Evolutionary conservation across 2,888 invertebrate genomes (phyloP), one percentile per base, ranked within the genome.

Genomic region (Andrena flavipes): DNA sequence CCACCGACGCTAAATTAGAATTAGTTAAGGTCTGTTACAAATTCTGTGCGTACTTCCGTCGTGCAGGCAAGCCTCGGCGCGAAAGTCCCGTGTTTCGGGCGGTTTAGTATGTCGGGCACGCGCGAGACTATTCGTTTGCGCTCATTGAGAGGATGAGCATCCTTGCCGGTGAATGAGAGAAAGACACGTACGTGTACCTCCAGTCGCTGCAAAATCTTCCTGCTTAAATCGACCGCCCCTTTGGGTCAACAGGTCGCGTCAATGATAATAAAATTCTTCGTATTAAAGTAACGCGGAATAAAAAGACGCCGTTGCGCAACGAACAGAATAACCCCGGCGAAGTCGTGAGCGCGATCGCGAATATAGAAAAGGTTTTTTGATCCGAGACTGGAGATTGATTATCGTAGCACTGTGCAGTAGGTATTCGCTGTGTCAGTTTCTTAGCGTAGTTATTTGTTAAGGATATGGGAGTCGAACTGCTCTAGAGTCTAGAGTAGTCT

Each of bases 101-200:
- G 29, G n/a, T 86, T 73, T 54, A 7, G 30, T 60, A 86, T 78
- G 76, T 80, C 30, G 51, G 23, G 65, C 84, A 86, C 84, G 84
- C 70, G 71, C 80, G 64, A 74, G 75, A 83, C 76, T 70, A 77
- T 87, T 87, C 79, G 77, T 87, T 84, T 80, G 74, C 65, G 64
- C 70, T 82, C 76, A 72, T 84, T 87, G 82, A 80, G 64, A 70
- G 33, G 59, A 56, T 56, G 56, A 77, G 26, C 35, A 67, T 33
- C 73, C 70, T 54, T 30, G 29, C 23, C 30, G 33, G 60, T 48
- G 48, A 80, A 75, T 20, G 65, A 86, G 64, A 71, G 65, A 80
- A 83, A 82, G 79, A 82, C 20, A 76, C 60, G 20, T 73, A 69
- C 64, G 51, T 33, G 20, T 62, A n/a, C 5, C 23, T 54, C 59